Conservation (phyloP, 1,140 invertebrate species). For the Tetramorium parvispinum region DNA sequence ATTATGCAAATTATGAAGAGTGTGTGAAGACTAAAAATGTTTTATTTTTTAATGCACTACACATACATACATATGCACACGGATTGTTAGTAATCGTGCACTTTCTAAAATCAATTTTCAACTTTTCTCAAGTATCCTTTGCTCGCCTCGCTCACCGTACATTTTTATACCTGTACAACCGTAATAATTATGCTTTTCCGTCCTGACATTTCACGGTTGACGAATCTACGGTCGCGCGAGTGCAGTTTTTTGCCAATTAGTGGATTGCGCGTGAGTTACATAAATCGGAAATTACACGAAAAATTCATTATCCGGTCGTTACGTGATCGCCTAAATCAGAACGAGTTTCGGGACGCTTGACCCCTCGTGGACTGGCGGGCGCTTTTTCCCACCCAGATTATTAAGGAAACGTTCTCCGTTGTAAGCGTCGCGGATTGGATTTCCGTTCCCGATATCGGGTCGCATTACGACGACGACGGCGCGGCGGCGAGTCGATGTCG, state of each 20-base stretch:
- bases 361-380: neutral
- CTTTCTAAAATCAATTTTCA: constrained; percentile 25
- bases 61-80: too few relatives aligned
- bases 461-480: constrained; percentile 4
- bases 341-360: neutral
- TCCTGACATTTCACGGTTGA: constrained; percentile 63
- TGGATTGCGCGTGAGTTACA: constrained; percentile 25
- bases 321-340: constrained; percentile 19
- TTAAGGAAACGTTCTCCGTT: neutral
- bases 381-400: neutral
- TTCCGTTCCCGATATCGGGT: neutral
- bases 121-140: neutral
- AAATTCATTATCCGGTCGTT: constrained; percentile 5
- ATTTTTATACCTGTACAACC: constrained; percentile 13
- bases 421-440: constrained; percentile 10
- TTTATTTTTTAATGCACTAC: neutral
- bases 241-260: constrained; percentile 18
- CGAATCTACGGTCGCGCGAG: constrained; percentile 49
- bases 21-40: neutral
- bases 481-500: neutral
- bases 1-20: neutral
- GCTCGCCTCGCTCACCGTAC: neutral
- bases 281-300: constrained; percentile 51
- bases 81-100: neutral
- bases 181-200: neutral